phyloP scores from a whole-genome alignment of 2,888 invertebrate species.

The Caenorhabditis sp. region DNA sequence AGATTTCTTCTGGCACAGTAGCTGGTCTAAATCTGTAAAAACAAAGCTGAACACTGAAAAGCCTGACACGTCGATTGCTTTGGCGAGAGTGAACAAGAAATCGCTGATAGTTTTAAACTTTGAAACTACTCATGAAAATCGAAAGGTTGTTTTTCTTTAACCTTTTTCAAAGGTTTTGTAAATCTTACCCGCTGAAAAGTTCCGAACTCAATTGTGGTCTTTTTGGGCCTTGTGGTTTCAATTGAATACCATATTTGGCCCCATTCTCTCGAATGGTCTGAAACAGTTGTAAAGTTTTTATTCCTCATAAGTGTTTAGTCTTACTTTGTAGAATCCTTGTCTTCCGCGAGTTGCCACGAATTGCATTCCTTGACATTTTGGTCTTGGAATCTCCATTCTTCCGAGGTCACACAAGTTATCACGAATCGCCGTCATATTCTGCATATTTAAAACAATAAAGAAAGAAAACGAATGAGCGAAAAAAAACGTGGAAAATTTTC shows the following conservation, averaged over 20 bases:
- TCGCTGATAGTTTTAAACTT: too few relatives aligned
- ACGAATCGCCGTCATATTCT: constrained; percentile 40
- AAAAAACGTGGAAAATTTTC: constrained; percentile 2
- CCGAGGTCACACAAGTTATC: constrained; percentile 54
- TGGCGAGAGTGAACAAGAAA: too few relatives aligned
- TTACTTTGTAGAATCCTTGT: constrained; percentile 67
- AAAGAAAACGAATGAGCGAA: constrained; percentile 8
- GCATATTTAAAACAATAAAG: background rate
- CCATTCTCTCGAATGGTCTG: constrained; percentile 65
- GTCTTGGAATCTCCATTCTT: constrained; percentile 65
- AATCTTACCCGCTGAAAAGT: constrained; percentile 38
- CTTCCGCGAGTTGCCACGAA: constrained; percentile 67
- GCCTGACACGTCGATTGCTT: too few relatives aligned
- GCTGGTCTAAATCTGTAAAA: constrained; percentile 16
- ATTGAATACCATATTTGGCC: constrained; percentile 59
- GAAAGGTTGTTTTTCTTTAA: too few relatives aligned
- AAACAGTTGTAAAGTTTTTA: background rate
- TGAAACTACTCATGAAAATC: too few relatives aligned
- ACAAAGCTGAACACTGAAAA: too few relatives aligned
- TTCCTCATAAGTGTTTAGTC: constrained; percentile 2
- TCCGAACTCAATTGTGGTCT: constrained; percentile 50
- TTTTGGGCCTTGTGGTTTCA: constrained; percentile 59
- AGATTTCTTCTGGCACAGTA: constrained; percentile 36
- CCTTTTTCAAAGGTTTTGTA: background rate
- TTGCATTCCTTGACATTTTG: constrained; percentile 66